phyloP scores from a whole-genome alignment of 2,113 vertebrate species.

The Plecturocebus donacophilus region DNA sequence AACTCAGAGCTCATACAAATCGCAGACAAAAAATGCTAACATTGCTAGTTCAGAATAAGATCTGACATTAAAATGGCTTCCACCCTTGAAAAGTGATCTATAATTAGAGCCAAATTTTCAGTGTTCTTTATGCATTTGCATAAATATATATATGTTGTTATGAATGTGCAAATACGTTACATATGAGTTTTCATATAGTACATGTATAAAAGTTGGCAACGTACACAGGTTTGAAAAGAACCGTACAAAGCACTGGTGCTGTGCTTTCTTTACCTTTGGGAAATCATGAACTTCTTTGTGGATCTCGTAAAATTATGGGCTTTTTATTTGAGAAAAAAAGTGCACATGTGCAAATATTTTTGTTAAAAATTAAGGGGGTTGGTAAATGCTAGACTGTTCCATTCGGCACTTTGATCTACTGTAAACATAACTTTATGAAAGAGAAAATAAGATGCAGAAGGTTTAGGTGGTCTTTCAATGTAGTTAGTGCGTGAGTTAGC shows the following conservation, averaged over 20 bases:
- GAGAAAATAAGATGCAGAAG: background rate
- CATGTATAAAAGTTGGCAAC: background rate
- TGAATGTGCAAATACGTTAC: background rate
- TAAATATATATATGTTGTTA: background rate
- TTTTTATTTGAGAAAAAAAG: background rate
- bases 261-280: background rate
- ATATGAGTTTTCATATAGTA: background rate
- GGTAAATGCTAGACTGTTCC: background rate
- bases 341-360: background rate
- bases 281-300: background rate
- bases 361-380: background rate
- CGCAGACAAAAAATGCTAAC: background rate
- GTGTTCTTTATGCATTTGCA: background rate
- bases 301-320: background rate
- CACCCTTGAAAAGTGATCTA: background rate
- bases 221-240: background rate
- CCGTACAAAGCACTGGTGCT: background rate
- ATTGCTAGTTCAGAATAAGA: background rate
- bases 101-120: background rate
- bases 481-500: background rate
- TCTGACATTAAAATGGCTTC: background rate
- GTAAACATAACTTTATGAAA: background rate
- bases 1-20: background rate
- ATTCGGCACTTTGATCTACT: background rate
- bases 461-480: background rate